Percentiles rank a stretch among this genome's conserved stretches.
Conservation (phyloP, 1,140 invertebrate genomes). For the Atopsyche davidsoni region DNA sequence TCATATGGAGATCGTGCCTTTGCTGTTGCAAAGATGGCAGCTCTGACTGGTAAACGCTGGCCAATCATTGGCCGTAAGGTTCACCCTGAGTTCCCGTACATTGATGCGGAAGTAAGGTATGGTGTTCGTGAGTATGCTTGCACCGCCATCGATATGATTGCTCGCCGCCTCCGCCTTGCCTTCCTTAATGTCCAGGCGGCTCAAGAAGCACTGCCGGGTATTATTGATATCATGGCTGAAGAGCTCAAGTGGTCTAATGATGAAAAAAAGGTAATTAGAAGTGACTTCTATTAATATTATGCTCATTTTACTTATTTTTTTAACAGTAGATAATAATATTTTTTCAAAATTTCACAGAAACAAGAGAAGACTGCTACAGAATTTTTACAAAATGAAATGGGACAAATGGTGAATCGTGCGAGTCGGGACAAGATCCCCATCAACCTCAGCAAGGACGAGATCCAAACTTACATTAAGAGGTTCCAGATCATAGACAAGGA, state of each 20-base stretch:
- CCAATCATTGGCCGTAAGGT: slow-evolving; percentile 93
- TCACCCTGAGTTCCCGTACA: slow-evolving; percentile 97
- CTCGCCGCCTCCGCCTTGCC: slow-evolving; percentile 83
- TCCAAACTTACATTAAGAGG: slow-evolving; percentile 87
- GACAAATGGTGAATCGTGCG: slow-evolving; percentile 84
- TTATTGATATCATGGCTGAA: slow-evolving; percentile 94
- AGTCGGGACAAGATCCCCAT: slow-evolving; percentile 84
- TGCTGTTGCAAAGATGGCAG: slow-evolving; percentile 92
- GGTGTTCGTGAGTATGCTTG: slow-evolving; percentile 94
- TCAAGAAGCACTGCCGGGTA: slow-evolving; percentile 85
- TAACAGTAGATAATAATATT: not conserved
- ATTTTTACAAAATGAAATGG: slow-evolving; percentile 94
- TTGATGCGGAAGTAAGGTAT: slow-evolving; percentile 95
- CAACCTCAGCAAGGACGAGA: slow-evolving; percentile 91
- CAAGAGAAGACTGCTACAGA: slow-evolving; percentile 75
- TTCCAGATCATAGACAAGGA: slow-evolving; percentile 95
- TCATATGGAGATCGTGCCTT: slow-evolving; percentile 98
- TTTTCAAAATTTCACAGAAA: slow-evolving; percentile 45
- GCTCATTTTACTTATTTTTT: not conserved
- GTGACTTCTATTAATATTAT: not conserved
- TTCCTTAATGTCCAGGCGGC: slow-evolving; percentile 97
- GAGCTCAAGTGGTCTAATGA: slow-evolving; percentile 89
- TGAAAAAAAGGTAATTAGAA: slow-evolving; percentile 58
- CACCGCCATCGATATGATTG: slow-evolving; percentile 94
- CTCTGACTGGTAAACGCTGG: slow-evolving; percentile 94